A percentile compares a stretch with the other conserved stretches of the same genome.
Conservation (phyloP, 1,140 invertebrate species). For the Drosophila athabasca region DNA sequence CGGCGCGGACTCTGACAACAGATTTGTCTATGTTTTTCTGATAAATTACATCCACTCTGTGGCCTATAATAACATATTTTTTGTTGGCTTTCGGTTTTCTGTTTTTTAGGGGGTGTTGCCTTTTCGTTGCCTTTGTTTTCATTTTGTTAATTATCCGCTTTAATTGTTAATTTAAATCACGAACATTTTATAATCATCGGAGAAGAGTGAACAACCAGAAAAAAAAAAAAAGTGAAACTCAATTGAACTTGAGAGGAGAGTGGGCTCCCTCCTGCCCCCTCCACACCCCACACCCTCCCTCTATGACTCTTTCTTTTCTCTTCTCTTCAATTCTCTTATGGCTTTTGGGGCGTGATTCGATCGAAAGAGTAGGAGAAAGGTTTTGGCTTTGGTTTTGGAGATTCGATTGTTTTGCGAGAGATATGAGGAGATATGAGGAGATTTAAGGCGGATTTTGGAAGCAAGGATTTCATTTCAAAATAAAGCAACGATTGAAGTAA, state of each 20-base stretch:
- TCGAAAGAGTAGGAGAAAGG: constrained; percentile 54
- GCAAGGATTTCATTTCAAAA: not conserved
- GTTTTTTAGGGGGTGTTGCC: constrained; percentile 29
- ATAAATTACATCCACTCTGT: constrained; percentile 48
- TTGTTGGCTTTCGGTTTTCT: constrained; percentile 1
- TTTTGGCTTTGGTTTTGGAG: too few species aligned
- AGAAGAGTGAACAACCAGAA: not conserved
- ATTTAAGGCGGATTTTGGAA: constrained; percentile 17
- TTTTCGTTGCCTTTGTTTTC: constrained; percentile 46
- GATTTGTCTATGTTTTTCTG: constrained; percentile 23
- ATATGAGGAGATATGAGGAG: constrained; percentile 36
- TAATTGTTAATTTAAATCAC: constrained; percentile 77
- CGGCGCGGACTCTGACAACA: constrained; percentile 17
- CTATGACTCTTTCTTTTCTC: not conserved
- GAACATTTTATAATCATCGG: constrained; percentile 14
- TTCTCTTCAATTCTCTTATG: constrained; percentile 43
- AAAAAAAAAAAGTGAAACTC: constrained; percentile 62
- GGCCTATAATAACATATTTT: constrained; percentile 55
- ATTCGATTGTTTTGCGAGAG: constrained; percentile 36
- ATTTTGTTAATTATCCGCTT: constrained; percentile 74
- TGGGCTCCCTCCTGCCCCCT: not conserved
- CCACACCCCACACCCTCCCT: not conserved
- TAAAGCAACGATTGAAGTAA: too few species aligned
- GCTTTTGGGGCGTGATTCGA: constrained; percentile 47
- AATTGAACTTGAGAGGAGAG: constrained; percentile 46